Conservation (phyloP, 2,113 vertebrate species). For the Falco punctatus region DNA sequence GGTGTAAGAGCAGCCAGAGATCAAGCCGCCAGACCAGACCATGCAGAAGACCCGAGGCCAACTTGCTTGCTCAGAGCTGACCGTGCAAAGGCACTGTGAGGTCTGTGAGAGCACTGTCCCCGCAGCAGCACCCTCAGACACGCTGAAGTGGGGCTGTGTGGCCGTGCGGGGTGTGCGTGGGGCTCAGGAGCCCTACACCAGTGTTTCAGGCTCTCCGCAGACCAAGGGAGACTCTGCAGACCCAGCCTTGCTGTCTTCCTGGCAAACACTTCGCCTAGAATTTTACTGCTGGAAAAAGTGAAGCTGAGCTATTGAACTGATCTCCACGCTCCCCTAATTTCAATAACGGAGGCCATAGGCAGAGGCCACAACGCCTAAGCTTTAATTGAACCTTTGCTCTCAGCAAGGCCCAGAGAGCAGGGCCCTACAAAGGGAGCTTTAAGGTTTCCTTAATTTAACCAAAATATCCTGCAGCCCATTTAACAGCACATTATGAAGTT, state of each 20-base stretch:
- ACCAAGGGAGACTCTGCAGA: background rate
- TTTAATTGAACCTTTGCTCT: slow-evolving; percentile 16
- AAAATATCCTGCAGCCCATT: slow-evolving; percentile 62
- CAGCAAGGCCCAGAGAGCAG: background rate
- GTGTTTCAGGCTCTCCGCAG: background rate
- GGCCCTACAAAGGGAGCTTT: slow-evolving; percentile 1
- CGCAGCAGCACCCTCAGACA: background rate
- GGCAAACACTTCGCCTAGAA: background rate
- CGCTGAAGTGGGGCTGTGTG: background rate
- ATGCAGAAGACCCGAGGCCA: background rate
- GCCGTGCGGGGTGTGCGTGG: background rate
- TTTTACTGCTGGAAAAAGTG: fast-evolving
- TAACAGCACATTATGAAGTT: slow-evolving; percentile 64
- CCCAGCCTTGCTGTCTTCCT: background rate
- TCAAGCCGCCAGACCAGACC: background rate
- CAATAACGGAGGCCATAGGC: background rate
- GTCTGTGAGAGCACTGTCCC: background rate
- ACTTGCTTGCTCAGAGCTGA: background rate
- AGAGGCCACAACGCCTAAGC: background rate
- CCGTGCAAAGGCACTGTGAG: background rate
- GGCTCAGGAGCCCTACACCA: background rate
- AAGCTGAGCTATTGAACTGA: background rate
- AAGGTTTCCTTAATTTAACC: slow-evolving; percentile 45
- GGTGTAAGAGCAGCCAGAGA: background rate
- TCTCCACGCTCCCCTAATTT: background rate